A percentile compares a stretch with the other conserved stretches of the same genome.
These are phyloP conservation scores for Heloderma charlesbogerti DNA, from an alignment of 2,113 vertebrate species.

Conservation along the genomic window DNA sequence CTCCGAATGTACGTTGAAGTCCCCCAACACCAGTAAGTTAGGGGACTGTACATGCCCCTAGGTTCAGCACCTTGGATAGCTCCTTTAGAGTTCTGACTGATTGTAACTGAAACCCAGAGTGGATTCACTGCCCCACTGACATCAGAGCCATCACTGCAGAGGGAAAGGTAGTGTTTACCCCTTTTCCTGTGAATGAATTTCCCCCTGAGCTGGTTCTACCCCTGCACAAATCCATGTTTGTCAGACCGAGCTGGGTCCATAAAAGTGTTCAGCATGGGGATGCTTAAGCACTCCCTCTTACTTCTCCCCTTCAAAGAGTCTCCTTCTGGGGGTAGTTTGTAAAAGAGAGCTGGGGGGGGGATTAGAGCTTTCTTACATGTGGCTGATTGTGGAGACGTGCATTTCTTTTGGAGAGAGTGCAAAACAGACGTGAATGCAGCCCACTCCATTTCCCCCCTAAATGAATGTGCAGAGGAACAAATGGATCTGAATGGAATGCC, in stretches of 20 bases:
- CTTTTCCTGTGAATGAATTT: not conserved
- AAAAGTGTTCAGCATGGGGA: not conserved
- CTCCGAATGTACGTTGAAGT: too few relatives aligned
- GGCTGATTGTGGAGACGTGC: not conserved
- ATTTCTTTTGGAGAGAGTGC: not conserved
- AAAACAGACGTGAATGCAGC: not conserved
- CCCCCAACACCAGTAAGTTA: too few relatives aligned
- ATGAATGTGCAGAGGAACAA: not conserved
- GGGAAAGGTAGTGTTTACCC: not conserved
- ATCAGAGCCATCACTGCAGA: too few relatives aligned
- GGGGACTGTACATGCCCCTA: too few relatives aligned
- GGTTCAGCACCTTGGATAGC: too few relatives aligned
- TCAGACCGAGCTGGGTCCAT: not conserved
- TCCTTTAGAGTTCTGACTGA: too few relatives aligned
- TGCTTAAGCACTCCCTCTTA: too few relatives aligned
- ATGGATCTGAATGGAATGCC: not conserved
- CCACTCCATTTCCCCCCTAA: not conserved
- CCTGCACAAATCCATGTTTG: not conserved
- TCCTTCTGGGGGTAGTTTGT: not conserved
- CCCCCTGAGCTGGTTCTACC: not conserved
- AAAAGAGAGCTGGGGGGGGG: not conserved
- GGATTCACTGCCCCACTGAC: too few relatives aligned
- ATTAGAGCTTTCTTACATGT: not conserved
- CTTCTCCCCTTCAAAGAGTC: not conserved
- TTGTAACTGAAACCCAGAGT: too few relatives aligned